A percentile compares a stretch with the other conserved stretches of the same genome.
Evolutionary conservation across 2,888 invertebrate species (phyloP).

Genomic region (Frankliniella fusca): DNA sequence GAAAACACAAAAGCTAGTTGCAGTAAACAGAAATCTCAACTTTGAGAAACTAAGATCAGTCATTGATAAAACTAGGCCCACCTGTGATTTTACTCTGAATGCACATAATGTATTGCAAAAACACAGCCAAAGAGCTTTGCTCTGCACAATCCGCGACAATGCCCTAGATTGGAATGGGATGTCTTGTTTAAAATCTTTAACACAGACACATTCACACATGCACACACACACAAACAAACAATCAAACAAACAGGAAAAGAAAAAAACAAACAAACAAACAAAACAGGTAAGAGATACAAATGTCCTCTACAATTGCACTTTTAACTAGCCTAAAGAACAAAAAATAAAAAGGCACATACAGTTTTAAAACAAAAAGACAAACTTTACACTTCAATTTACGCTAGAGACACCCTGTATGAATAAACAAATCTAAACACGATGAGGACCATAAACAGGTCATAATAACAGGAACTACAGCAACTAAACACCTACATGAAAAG

Average conservation of each 20-base stretch:
- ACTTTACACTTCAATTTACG: background rate
- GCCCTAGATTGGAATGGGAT: background rate
- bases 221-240: too few species aligned
- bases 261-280: background rate
- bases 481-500: background rate
- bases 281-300: background rate
- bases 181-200: background rate
- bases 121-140: slow-evolving; percentile 9
- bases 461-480: slow-evolving; percentile 8
- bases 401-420: slow-evolving; percentile 14
- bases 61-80: slow-evolving; percentile 17
- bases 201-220: background rate
- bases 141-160: background rate
- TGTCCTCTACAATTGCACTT: background rate
- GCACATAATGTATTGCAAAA: slow-evolving; percentile 12
- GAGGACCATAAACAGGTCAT: background rate
- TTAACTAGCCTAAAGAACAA: background rate
- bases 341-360: slow-evolving; percentile 23
- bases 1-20: slow-evolving; percentile 10
- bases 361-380: background rate
- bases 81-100: slow-evolving; percentile 8
- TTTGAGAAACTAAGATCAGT: slow-evolving; percentile 5
- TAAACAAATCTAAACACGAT: background rate
- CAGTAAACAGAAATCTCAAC: slow-evolving; percentile 17
- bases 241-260: background rate